Conservation (phyloP, 35 echinoderm and acorn worm genomes). For the Acanthaster planci region DNA sequence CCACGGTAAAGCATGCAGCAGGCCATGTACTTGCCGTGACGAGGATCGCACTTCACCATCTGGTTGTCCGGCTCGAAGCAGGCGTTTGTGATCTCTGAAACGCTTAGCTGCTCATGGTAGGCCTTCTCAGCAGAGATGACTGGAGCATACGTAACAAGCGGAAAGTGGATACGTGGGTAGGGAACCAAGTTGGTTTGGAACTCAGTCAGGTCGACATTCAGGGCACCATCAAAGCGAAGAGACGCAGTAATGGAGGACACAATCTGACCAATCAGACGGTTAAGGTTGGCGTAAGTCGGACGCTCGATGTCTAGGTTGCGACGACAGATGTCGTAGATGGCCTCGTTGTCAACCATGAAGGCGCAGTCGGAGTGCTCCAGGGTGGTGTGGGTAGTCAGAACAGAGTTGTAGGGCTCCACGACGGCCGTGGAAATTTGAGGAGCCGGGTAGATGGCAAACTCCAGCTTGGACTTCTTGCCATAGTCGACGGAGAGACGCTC, state of each 20-base stretch:
- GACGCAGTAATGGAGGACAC: constrained; percentile 86
- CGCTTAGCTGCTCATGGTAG: too few relatives aligned
- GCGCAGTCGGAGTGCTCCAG: constrained; percentile 87
- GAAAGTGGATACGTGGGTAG: constrained; percentile 87
- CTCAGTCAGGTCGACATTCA: constrained; percentile 81
- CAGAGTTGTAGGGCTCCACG: constrained; percentile 64
- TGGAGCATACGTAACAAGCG: too few relatives aligned
- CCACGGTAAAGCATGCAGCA: constrained; percentile 39
- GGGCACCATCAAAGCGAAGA: constrained; percentile 72
- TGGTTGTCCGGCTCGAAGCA: too few relatives aligned
- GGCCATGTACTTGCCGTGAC: too few relatives aligned
- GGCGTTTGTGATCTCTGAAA: too few relatives aligned
- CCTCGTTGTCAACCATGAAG: constrained; percentile 93
- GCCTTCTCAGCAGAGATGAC: too few relatives aligned
- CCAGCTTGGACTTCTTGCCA: constrained; percentile 56
- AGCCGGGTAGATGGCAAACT: constrained; percentile 58
- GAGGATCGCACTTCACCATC: too few relatives aligned
- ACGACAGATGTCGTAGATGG: constrained; percentile 79
- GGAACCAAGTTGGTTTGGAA: constrained; percentile 90
- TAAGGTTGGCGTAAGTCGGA: constrained; percentile 76
- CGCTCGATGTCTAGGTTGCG: constrained; percentile 85
- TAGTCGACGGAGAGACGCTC: constrained; percentile 58
- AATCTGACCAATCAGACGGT: constrained; percentile 81
- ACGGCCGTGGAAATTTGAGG: constrained; percentile 58
- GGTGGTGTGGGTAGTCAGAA: constrained; percentile 75